Evolutionary conservation across 2,888 invertebrate genomes (phyloP).

Genomic region (Pyrrhia umbra): DNA sequence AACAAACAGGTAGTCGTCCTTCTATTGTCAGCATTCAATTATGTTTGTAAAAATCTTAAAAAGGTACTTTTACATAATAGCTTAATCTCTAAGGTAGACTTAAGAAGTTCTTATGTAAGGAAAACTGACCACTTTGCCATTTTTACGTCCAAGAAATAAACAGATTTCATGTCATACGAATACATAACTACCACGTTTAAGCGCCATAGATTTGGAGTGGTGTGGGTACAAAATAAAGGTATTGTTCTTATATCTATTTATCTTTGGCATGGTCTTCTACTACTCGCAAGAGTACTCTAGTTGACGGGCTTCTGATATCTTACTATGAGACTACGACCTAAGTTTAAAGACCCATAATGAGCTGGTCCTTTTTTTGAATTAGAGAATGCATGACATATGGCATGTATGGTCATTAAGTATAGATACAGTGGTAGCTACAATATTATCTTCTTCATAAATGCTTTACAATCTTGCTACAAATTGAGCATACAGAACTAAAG

Average conservation of each 20-base stretch:
- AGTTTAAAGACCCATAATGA: no score
- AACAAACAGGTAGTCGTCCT: conserved; percentile 47
- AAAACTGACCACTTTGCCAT: conserved; percentile 1
- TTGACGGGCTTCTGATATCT: no score
- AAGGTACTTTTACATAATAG: conserved; percentile 13
- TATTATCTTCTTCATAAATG: conserved; percentile 3
- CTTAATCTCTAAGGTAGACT: conserved; percentile 8
- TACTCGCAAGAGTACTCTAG: no score
- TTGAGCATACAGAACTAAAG: conserved; percentile 18
- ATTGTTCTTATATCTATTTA: no score
- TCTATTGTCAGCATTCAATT: conserved; percentile 39
- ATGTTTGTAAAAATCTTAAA: conserved; percentile 30
- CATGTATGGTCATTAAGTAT: no score
- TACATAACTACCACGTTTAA: neutral
- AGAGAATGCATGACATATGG: no score
- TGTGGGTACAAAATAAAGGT: neutral
- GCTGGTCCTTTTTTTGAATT: no score
- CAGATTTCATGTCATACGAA: neutral
- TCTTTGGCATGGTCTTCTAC: no score
- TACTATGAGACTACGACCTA: no score
- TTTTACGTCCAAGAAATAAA: neutral
- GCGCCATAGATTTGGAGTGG: neutral
- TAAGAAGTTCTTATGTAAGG: conserved; percentile 29
- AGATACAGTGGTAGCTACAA: no score
- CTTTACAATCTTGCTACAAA: conserved; percentile 25